Base-by-base conservation (phyloP, 2,113 vertebrate species). In the Pachypanchax playfairii region DNA sequence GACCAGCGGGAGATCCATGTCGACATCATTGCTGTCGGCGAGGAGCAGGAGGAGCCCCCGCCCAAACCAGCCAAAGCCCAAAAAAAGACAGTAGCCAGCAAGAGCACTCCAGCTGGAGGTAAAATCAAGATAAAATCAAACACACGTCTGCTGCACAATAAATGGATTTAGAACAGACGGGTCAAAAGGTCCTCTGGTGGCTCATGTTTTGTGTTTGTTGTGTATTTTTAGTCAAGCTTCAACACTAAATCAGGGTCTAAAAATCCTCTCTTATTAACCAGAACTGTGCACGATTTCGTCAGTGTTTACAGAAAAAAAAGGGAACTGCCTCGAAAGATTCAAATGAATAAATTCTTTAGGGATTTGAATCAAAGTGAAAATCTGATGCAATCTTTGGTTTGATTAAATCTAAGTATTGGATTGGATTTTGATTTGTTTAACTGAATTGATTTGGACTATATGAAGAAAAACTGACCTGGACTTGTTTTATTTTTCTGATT, bases 1-100 rank as follows among this genome's bases (percentile, higher is more conserved):
- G 85, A 80, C 43, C 85, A 85, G 56, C 78, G 86, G 38, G 88
- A 92, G 69, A 90, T 92, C 78, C 91, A 84, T 5, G 86, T 91
- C 6, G 50, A 88, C 70, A 87, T 92, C 56, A 89, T 92, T 6
- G 18, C 88, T 0, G 84, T 91, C 2, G 55, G 88, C 1, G 88
- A 92, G 62, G 91, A 91, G 47, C 87, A 85, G 0, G 89, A 89
- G 44, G 82, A 83, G 15, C 82, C 83, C 59, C 52, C 77, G 1
- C 54, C 72, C 22, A 92, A 91, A 73, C 60, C 70, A 1, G 54
- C 67, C 26, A 88, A 85, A 75, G 73, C 76, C 31, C 59, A 80
- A 28, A 92, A 82, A 70, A 92, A 85, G 84, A 70, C 75, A 1
- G 88, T 65, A 5, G 66, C 64, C 18, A 74, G 50, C 69, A 92